Base-by-base conservation (phyloP, 2,113 vertebrate species). In the Daphoenositta chrysoptera region DNA sequence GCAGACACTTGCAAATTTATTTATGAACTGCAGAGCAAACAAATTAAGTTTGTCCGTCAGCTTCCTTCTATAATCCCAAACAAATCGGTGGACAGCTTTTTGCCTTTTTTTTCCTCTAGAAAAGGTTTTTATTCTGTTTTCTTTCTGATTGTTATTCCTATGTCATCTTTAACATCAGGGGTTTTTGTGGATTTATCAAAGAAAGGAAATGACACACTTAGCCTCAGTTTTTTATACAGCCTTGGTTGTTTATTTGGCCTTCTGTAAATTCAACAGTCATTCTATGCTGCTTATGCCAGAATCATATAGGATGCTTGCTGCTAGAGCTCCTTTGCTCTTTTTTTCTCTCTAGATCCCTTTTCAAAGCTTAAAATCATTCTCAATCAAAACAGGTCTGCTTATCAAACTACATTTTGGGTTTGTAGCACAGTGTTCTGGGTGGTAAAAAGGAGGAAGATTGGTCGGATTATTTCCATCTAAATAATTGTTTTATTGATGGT, bases 221-320 rank as follows among this genome's bases (percentile, higher is more conserved):
- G 30, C 11, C 14, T 56, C 66, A 4, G 16, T 45, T 48, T 70
- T 45, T 54, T 82, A 16, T 54, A 33, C 17, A 22, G 16, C 20
- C 27, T 65, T 35, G 11, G 8, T 73, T 50, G 45, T 50, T 90
- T 65, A 45, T 42, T 42, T 83, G 30, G 8, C 12, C 18, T 75
- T 12, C 30, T 1, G 1, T 60, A 85, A 96, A 85, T 82, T 26
- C 40, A 60, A 6, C 50, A 51, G 21, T 23, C 35, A 10, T 9
- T 71, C 26, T 54, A 2, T 58, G n/a, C 33, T 51, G 30, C n/a
- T 77, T 31, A 44, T 47, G 31, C 11, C 20, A 45, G 60, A 88
- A 37, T 44, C 11, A 11, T 1, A 11, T 35, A 45, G 58, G 73
- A 51, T 0, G 1, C 31, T 64, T 4, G 2, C 24, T 39, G 20